Conservation (phyloP, 2,113 vertebrate species). For the Pycnonotus jocosus region DNA sequence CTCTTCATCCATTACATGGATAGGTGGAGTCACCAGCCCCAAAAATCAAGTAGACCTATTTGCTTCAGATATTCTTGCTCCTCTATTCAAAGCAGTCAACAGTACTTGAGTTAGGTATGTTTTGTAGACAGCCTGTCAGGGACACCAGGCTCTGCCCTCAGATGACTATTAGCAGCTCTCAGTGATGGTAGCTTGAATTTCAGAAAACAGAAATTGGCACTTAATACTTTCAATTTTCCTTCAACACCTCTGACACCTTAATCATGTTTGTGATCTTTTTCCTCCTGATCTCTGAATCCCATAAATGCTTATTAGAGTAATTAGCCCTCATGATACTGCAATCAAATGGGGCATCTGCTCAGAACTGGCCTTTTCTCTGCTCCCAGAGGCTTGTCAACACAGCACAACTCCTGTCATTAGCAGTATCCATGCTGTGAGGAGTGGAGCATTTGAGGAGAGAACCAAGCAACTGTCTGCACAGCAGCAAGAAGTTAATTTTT, state of each 20-base stretch:
- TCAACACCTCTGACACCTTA: slow-evolving; percentile 15
- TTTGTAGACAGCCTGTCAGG: background rate
- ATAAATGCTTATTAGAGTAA: slow-evolving; percentile 25
- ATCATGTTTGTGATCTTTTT: slow-evolving; percentile 23
- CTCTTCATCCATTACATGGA: background rate
- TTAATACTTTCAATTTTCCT: slow-evolving; percentile 12
- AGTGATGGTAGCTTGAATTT: background rate
- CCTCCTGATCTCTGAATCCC: background rate
- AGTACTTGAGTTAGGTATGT: background rate
- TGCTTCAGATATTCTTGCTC: background rate
- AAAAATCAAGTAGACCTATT: background rate
- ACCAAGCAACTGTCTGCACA: background rate
- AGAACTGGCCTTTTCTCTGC: slow-evolving; percentile 15
- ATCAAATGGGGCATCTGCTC: background rate
- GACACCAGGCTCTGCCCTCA: background rate
- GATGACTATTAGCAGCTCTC: background rate
- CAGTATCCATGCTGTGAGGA: background rate
- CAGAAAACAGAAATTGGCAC: background rate
- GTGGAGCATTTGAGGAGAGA: background rate
- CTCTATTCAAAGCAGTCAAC: background rate
- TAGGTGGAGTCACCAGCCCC: background rate
- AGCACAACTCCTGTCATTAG: background rate
- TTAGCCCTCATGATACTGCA: slow-evolving; percentile 24
- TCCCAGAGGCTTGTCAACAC: background rate
- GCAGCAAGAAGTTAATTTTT: background rate